phyloP scores from a whole-genome alignment of 2,113 vertebrate species.

The Thalassoma bifasciatum region DNA sequence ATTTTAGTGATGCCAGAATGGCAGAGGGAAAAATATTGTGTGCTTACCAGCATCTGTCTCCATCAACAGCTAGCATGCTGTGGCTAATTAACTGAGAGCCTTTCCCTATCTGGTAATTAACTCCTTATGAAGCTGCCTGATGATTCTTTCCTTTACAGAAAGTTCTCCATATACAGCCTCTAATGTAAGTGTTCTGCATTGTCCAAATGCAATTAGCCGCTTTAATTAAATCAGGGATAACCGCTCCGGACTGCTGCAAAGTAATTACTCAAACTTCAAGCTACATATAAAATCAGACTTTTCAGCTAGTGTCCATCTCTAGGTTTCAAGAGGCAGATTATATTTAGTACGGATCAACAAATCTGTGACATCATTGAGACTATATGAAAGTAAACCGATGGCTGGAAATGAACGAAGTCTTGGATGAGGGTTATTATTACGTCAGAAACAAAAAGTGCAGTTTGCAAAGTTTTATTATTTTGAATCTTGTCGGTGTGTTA shows the following conservation, averaged over 20 bases:
- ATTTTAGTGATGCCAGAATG: background rate
- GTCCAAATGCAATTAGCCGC: conserved; percentile 5
- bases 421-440: no score
- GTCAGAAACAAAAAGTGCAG: no score
- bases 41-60: conserved; percentile 21
- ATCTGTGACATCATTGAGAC: background rate
- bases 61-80: conserved; percentile 12
- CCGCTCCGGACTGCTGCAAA: background rate
- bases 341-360: background rate
- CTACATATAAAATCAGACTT: background rate
- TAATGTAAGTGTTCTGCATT: background rate
- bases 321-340: no score
- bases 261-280: background rate
- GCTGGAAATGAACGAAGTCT: no score
- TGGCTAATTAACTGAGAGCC: conserved; percentile 29
- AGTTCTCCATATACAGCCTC: conserved; percentile 1
- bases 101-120: conserved; percentile 12
- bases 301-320: background rate
- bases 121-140: conserved; percentile 3
- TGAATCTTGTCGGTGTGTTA: background rate
- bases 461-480: no score
- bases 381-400: no score
- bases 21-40: conserved; percentile 8
- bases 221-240: background rate
- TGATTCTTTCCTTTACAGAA: background rate